A percentile compares a stretch with the other conserved stretches of the same genome.
These are phyloP conservation scores for Pardalotus punctatus DNA, from an alignment of 2,113 vertebrate species.

Conservation along the genomic window DNA sequence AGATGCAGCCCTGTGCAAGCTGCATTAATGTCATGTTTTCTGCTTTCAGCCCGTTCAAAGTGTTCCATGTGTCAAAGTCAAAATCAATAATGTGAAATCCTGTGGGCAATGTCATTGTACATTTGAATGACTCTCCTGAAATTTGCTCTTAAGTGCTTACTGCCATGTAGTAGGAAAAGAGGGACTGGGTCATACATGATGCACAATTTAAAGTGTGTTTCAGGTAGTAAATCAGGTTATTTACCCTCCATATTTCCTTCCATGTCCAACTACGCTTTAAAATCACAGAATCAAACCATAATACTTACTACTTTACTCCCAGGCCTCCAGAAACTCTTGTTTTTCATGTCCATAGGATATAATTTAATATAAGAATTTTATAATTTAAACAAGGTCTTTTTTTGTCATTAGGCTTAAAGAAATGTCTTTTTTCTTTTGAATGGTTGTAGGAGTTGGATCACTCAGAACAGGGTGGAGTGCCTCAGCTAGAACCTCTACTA, in stretches of 20 bases:
- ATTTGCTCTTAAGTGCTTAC: not conserved
- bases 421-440: constrained; percentile 13
- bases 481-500: constrained; percentile 62
- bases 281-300: not conserved
- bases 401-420: not conserved
- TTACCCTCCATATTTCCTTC: not conserved
- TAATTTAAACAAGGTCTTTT: not conserved
- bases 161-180: not conserved
- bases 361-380: not conserved
- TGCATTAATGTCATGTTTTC: not conserved
- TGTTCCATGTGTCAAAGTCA: not conserved
- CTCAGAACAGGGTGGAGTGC: constrained; percentile 35
- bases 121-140: not conserved
- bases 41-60: not conserved
- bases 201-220: not conserved
- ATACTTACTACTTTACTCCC: not conserved
- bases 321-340: not conserved
- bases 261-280: not conserved
- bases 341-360: not conserved
- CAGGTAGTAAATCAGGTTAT: not conserved
- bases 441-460: constrained; percentile 70
- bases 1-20: accelerated
- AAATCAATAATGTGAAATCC: not conserved
- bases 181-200: not conserved
- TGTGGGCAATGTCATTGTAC: not conserved